A percentile compares a stretch with the other conserved stretches of the same genome.
Evolutionary conservation across 2,113 vertebrate genomes (phyloP).

Genomic region (pig (Sus scrofa)): DNA sequence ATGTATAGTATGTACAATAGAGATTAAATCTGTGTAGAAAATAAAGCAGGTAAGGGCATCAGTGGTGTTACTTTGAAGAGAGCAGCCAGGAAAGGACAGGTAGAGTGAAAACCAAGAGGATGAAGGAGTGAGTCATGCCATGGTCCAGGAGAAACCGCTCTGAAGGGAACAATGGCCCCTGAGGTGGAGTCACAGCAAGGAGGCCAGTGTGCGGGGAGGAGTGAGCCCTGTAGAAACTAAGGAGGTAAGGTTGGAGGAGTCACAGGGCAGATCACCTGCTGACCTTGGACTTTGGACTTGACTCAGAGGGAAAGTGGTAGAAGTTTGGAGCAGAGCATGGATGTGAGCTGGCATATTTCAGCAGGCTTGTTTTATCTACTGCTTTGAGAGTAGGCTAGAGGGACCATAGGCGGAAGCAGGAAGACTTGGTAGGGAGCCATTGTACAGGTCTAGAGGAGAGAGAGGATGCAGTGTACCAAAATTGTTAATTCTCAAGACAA

Average conservation of each 20-base stretch:
- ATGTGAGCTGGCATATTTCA: not conserved
- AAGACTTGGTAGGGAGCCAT: not conserved
- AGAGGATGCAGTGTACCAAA: not conserved
- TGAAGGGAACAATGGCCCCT: not conserved
- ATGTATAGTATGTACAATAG: not conserved
- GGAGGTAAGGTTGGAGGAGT: not conserved
- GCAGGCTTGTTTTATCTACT: not conserved
- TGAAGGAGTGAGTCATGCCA: not conserved
- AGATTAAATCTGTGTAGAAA: not conserved
- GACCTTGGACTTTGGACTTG: not conserved
- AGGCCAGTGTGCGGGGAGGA: not conserved
- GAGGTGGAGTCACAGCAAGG: not conserved
- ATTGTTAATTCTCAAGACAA: not conserved
- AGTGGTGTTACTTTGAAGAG: not conserved
- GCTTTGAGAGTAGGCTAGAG: not conserved
- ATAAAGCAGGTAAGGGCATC: too few relatives aligned
- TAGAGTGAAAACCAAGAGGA: not conserved
- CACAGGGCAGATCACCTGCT: not conserved
- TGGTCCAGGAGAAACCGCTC: not conserved
- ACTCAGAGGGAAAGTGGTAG: not conserved
- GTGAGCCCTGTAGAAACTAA: not conserved
- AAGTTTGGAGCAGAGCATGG: not conserved
- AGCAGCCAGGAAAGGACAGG: not conserved
- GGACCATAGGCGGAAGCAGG: not conserved
- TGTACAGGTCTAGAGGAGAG: fast-evolving